Percentiles rank a stretch among this genome's conserved stretches.
These are phyloP conservation scores for Micronycteris hirsuta DNA, from an alignment of 2,113 vertebrate genomes.

Conservation along the genomic window DNA sequence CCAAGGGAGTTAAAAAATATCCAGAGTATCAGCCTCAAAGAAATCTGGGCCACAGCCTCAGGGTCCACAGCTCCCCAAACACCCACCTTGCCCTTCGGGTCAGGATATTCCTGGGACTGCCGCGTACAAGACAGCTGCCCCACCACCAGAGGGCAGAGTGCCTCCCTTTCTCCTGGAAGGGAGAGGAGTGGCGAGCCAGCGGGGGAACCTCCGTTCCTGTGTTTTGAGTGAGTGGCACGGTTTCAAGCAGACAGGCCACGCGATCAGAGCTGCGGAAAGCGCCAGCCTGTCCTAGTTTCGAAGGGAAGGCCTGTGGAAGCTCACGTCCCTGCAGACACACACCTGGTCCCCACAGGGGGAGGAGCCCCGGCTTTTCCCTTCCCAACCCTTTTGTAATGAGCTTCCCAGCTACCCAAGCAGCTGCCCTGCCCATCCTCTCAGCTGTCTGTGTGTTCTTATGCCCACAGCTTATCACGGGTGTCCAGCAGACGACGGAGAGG, in stretches of 20 bases:
- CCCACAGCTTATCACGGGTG: conserved; percentile 92
- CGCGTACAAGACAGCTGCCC: neutral
- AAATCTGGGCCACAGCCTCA: neutral
- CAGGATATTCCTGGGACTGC: neutral
- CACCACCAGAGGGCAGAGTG: neutral
- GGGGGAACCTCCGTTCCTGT: neutral
- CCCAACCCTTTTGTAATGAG: neutral
- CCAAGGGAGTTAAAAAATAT: neutral
- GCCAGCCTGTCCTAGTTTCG: neutral
- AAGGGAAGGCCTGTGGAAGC: neutral
- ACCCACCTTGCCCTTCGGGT: neutral
- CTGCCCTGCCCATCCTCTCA: neutral
- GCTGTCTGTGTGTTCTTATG: conserved; percentile 61
- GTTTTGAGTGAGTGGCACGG: neutral
- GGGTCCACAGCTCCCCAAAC: neutral
- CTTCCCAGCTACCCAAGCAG: neutral
- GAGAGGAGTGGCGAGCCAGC: neutral
- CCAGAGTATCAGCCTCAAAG: neutral
- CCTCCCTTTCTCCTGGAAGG: neutral
- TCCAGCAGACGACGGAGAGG: conserved; percentile 96
- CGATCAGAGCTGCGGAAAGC: neutral
- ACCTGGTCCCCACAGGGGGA: too few relatives aligned
- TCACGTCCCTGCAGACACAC: rapidly evolving
- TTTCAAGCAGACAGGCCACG: neutral
- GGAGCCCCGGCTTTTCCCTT: neutral